Conservation (phyloP, 2,888 invertebrate species). For the Sericinus montela region DNA sequence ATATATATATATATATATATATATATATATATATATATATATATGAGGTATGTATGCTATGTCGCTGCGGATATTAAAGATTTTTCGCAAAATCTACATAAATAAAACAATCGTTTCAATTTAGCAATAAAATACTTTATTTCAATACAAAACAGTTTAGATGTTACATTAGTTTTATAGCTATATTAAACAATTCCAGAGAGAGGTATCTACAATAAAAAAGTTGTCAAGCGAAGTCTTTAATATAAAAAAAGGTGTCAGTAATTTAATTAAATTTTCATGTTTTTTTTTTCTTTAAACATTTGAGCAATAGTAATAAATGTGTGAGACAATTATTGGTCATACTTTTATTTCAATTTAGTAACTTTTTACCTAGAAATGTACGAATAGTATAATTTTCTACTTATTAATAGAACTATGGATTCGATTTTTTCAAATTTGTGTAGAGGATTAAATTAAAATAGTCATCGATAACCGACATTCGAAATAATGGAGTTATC, state of each 20-base stretch:
- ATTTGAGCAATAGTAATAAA: neutral
- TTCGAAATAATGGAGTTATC: neutral
- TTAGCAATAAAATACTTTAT: slow-evolving; percentile 73
- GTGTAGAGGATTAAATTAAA: too few species aligned
- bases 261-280: too few species aligned
- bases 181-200: slow-evolving; percentile 41
- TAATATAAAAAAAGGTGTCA: slow-evolving; percentile 20
- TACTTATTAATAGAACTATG: too few species aligned
- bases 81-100: too few species aligned
- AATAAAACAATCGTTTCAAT: slow-evolving; percentile 25
- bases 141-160: slow-evolving; percentile 62
- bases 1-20: too few species aligned
- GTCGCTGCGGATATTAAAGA: too few species aligned
- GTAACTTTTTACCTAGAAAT: too few species aligned
- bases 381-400: too few species aligned
- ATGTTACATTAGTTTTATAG: slow-evolving; percentile 45
- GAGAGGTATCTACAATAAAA: slow-evolving; percentile 25
- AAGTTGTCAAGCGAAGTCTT: slow-evolving; percentile 26
- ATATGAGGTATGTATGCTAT: too few species aligned
- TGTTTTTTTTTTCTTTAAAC: neutral
- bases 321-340: neutral
- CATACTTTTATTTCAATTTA: too few species aligned
- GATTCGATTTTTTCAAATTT: too few species aligned
- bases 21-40: too few species aligned
- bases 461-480: neutral